A percentile compares a stretch with the other conserved stretches of the same genome.
Evolutionary conservation across 1,140 invertebrate genomes (phyloP).

Genomic region (Diabrotica undecimpunctata): DNA sequence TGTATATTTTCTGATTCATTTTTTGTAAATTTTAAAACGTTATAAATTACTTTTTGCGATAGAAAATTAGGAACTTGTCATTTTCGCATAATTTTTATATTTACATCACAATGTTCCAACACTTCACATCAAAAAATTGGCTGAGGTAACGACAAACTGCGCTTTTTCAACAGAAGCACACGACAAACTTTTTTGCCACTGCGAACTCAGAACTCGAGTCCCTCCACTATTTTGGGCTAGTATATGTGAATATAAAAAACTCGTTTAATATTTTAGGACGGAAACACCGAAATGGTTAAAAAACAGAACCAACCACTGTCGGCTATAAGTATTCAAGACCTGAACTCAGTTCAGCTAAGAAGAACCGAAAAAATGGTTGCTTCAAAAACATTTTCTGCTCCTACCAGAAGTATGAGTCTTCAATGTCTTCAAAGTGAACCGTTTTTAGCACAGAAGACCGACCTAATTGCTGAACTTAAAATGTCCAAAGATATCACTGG

Average conservation of each 20-base stretch:
- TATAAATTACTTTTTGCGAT: too few relatives aligned
- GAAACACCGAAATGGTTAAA: slow-evolving; percentile 45
- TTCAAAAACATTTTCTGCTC: slow-evolving; percentile 74
- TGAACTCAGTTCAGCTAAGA: slow-evolving; percentile 74
- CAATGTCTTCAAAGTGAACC: slow-evolving; percentile 67
- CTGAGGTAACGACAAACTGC: too few relatives aligned
- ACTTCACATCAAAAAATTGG: too few relatives aligned
- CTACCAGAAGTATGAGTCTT: slow-evolving; percentile 68
- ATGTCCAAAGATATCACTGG: slow-evolving; percentile 85
- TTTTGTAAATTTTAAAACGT: too few relatives aligned
- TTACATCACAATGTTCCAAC: too few relatives aligned
- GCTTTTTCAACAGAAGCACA: too few relatives aligned
- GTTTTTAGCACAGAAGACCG: slow-evolving; percentile 74
- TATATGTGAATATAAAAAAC: slow-evolving; percentile 6
- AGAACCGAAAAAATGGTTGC: slow-evolving; percentile 71
- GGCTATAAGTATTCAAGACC: slow-evolving; percentile 79
- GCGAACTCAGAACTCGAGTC: too few relatives aligned
- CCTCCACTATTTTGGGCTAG: too few relatives aligned
- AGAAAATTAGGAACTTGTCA: too few relatives aligned
- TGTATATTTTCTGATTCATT: too few relatives aligned
- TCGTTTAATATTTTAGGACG: slow-evolving; percentile 4
- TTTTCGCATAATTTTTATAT: too few relatives aligned
- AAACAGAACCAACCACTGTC: slow-evolving; percentile 67
- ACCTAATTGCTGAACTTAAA: slow-evolving; percentile 86
- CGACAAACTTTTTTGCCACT: too few relatives aligned